phyloP scores from a whole-genome alignment of 2,888 invertebrate species.

The Clusia tigrina region DNA sequence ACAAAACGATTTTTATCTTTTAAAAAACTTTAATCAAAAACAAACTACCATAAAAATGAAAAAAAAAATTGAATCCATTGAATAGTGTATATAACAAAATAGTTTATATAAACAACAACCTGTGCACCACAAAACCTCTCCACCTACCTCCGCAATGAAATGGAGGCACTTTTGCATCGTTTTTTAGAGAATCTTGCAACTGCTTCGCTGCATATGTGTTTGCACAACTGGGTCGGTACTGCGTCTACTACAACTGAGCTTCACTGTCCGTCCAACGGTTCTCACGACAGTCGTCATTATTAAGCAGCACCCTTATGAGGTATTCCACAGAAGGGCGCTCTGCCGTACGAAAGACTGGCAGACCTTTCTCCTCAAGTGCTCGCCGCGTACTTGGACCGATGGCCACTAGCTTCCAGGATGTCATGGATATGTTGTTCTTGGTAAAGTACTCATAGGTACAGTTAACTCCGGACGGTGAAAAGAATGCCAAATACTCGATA shows the following conservation, averaged over 20 bases:
- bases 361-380: constrained; percentile 64
- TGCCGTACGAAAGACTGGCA: constrained; percentile 65
- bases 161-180: too few relatives aligned
- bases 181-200: constrained; percentile 13
- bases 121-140: too few relatives aligned
- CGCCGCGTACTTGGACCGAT: constrained; percentile 69
- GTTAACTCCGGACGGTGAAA: constrained; percentile 70
- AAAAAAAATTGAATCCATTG: too few relatives aligned
- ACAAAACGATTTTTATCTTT: too few relatives aligned
- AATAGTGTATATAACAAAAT: too few relatives aligned
- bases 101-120: too few relatives aligned
- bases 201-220: constrained; percentile 3
- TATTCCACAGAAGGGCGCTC: constrained; percentile 67
- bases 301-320: constrained; percentile 64
- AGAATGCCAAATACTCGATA: constrained; percentile 68
- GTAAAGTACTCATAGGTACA: constrained; percentile 64
- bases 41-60: too few relatives aligned
- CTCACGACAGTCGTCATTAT: constrained; percentile 54
- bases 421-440: constrained; percentile 52
- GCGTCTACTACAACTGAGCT: constrained; percentile 29
- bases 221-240: constrained; percentile 19
- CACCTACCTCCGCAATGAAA: too few relatives aligned
- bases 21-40: too few relatives aligned
- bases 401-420: constrained; percentile 66
- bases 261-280: too few relatives aligned